Base-by-base conservation (phyloP, 2,113 vertebrate genomes). In the Jacana jacana region DNA sequence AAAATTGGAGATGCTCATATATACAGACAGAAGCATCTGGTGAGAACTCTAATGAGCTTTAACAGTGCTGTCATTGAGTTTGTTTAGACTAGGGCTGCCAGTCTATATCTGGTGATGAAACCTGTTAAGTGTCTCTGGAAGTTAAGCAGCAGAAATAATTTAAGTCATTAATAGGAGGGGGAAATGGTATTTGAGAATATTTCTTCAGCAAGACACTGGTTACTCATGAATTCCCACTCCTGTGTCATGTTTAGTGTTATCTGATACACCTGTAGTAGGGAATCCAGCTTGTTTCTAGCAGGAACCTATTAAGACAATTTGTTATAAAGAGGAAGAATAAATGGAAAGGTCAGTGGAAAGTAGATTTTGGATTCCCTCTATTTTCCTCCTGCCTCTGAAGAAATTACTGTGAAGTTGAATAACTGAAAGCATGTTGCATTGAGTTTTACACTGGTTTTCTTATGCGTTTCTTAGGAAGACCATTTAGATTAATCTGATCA, bases 11-110 rank as follows among this genome's bases (percentile, higher is more conserved):
- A 85, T 85, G 64, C 46, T 94, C 15, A 15, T 72, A 28, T 82
- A 83, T 55, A 77, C 89, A 94, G 81, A 77, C 79, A 89, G 87
- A 82, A 97, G 91, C 91, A 91, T 93, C 94, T 96, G 93, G 40
- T 97, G 78, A 89, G 73, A 91, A 79, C 49, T 6, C 22, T 95
- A 80, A 89, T 88, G 77, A 92, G 54, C 76, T 91, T 31, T 84
- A 75, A 77, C 81, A 63, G 35, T 66, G 72, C 35, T 86, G 81
- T 83, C 79, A 80, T 16, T 58, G 58, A 82, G 46, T 77, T 82
- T 96, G 87, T 88, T 97, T 94, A 94, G 84, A 79, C 91, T 85
- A 72, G 80, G 44, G 24, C 81, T 93, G 81, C 71, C 85, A 81
- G 10, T 91, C 91, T 91, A 1, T 77, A 19, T 88, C 82, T 93